Base-by-base conservation (phyloP, 2,888 invertebrate species). In the Helleia helle region DNA sequence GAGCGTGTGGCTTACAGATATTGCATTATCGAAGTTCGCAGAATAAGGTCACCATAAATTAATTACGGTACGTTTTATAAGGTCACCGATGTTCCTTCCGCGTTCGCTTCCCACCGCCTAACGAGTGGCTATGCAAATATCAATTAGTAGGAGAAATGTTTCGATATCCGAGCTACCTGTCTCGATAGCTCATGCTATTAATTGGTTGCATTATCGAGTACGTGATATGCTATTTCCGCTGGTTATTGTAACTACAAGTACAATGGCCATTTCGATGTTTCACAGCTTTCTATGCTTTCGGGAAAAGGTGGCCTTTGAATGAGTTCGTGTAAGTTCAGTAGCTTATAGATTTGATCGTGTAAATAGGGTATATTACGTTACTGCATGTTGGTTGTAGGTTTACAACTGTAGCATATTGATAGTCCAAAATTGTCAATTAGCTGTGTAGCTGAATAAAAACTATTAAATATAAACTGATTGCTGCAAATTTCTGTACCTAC, bases 131-230 rank as follows among this genome's bases (percentile, higher is more conserved):
- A 68, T 65, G 68, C 65, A 68, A 69, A 73, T 72, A 72, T 70
- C 70, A 72, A 73, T 73, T 73, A 74, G 65, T 53, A 34, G 47
- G 54, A 48, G 63, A 65, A 68, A 69, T 63, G 63, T 62, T 59
- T 54, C 53, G 51, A 50, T 52, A 52, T 47, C 41, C 44, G 48
- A 44, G 52, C 57, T 58, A 59, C 62, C 59, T 59, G 56, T 55
- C 50, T 44, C 46, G 50, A 54, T 55, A 52, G 51, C 38, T 47
- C 48, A 45, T 47, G 43, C 46, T 59, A 62, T 64, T 67, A 66
- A 67, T 68, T 66, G 59, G 58, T 51, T 54, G 57, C 55, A 60
- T 63, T 65, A 65, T 59, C 63, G 48, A 43, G 48, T 52, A 56
- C 61, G 60, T 60, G 65, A 64, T 61, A 60, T 52, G 62, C 55